phyloP scores from a whole-genome alignment of 23 tunicate species.

The Styela plicata region DNA sequence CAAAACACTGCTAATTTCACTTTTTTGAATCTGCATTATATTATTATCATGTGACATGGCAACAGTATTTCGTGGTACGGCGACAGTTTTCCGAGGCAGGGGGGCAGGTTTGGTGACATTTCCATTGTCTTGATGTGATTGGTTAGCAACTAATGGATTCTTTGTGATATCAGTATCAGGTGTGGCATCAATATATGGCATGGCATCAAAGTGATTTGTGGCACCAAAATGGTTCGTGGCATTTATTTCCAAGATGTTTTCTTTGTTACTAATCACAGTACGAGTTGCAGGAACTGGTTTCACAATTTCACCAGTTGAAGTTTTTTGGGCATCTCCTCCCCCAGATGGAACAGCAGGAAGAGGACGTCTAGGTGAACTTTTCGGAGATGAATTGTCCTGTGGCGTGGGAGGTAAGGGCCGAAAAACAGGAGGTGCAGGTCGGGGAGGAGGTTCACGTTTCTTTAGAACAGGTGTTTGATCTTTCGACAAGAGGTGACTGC shows the following conservation, averaged over 20 bases:
- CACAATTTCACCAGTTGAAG: too few relatives aligned
- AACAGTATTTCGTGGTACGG: background rate
- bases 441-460: conserved; percentile 17
- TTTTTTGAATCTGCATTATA: too few relatives aligned
- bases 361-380: background rate
- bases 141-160: background rate
- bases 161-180: background rate
- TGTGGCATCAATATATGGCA: background rate
- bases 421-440: conserved; percentile 7
- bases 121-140: background rate
- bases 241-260: background rate
- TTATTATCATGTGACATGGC: background rate
- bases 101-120: background rate
- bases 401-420: conserved; percentile 4
- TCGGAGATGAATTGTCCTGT: background rate
- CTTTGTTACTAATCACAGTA: background rate
- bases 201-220: background rate
- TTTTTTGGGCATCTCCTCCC: background rate
- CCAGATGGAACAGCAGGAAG: background rate
- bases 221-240: background rate
- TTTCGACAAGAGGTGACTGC: conserved; percentile 23
- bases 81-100: background rate
- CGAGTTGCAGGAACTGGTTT: conserved; percentile 29
- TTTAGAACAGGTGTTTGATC: background rate
- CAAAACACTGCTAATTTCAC: too few relatives aligned